phyloP scores from a whole-genome alignment of 2,797 vertebrate species.

The Apogon talboti region DNA sequence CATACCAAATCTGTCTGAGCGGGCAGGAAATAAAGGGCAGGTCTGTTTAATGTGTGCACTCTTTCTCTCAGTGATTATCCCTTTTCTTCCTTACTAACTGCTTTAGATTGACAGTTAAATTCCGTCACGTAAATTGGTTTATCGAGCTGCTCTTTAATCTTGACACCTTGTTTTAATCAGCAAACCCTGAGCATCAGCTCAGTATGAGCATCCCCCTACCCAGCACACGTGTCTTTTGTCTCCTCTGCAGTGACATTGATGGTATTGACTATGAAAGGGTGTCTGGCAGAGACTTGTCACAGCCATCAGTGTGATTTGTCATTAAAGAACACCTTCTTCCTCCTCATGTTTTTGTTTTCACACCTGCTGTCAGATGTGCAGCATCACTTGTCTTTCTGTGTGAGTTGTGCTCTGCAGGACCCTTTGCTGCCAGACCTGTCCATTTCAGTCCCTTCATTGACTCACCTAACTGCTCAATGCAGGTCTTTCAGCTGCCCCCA shows the following conservation, averaged over 20 bases:
- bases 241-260: constrained; percentile 25
- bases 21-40: not conserved
- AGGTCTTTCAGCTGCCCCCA: constrained; percentile 11
- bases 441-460: constrained; percentile 30
- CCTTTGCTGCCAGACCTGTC: constrained; percentile 22
- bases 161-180: constrained; percentile 74
- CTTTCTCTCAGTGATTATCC: constrained; percentile 28
- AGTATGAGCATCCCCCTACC: constrained; percentile 18
- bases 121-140: constrained; percentile 62
- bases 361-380: constrained; percentile 9
- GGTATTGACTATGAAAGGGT: constrained; percentile 26
- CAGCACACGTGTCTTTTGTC: not conserved
- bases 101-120: constrained; percentile 43
- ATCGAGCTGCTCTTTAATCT: constrained; percentile 74
- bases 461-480: constrained; percentile 28
- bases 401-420: constrained; percentile 23
- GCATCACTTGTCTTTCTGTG: constrained; percentile 23
- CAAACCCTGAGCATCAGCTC: constrained; percentile 44
- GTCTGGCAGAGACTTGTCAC: constrained; percentile 17
- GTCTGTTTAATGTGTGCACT: constrained; percentile 16
- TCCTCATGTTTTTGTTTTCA: constrained; percentile 12
- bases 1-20: not conserved
- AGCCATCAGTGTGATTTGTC: constrained; percentile 44
- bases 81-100: constrained; percentile 17
- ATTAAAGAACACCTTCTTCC: constrained; percentile 21